Evolutionary conservation across 2,797 vertebrate species (phyloP).

Genomic region (Carcharodon carcharias): DNA sequence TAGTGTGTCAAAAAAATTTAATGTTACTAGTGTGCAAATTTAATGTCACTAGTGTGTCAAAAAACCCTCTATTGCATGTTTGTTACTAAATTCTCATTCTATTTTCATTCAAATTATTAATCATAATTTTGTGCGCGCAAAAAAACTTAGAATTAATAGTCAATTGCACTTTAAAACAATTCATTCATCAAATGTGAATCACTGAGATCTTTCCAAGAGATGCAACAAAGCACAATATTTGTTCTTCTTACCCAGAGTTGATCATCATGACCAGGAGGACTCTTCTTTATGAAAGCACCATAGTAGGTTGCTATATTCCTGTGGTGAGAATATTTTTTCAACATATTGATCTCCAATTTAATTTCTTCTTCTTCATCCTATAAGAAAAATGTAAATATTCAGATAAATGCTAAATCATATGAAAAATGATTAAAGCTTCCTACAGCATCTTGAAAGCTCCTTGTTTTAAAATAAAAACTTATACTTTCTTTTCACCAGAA

Average conservation of each 20-base stretch:
- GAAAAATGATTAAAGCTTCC: not conserved
- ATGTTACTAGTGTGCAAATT: too few relatives aligned
- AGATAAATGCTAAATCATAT: not conserved
- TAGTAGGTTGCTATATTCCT: slow-evolving; percentile 97
- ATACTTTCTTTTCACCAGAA: not conserved
- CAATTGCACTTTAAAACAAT: not conserved
- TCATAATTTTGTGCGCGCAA: not conserved
- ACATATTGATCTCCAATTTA: slow-evolving; percentile 97
- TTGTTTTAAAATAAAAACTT: not conserved
- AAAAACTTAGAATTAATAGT: not conserved
- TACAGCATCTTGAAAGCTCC: not conserved
- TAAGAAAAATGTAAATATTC: slow-evolving; percentile 18
- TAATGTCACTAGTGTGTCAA: not conserved
- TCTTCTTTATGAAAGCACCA: slow-evolving; percentile 97
- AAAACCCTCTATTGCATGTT: not conserved
- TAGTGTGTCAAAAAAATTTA: not conserved
- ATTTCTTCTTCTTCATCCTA: slow-evolving; percentile 94
- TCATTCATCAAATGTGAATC: not conserved
- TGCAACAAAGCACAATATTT: not conserved
- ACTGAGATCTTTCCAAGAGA: not conserved
- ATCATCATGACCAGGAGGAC: slow-evolving; percentile 90
- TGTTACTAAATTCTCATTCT: not conserved
- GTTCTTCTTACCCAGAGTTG: slow-evolving; percentile 80
- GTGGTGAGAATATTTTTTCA: slow-evolving; percentile 96
- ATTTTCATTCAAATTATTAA: not conserved